Evolutionary conservation across 2,797 vertebrate genomes (phyloP), one percentile per base, ranked within the genome.

Genomic region (Ptychadena robeensis): DNA sequence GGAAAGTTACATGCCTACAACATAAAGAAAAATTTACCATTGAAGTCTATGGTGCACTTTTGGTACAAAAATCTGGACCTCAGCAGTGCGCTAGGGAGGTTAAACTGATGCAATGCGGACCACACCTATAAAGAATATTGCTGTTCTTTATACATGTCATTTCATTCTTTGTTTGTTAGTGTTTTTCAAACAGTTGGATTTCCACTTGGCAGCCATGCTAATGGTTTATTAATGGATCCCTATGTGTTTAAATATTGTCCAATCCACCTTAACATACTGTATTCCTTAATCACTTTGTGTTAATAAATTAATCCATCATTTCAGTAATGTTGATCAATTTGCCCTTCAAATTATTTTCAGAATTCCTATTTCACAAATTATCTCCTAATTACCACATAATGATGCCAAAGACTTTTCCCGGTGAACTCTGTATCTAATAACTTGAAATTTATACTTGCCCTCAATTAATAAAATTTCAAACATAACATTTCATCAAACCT

Each of bases 371-470:
- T 61, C 27, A 61, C 28, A 27, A 61, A 61, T 61, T 61, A 27
- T 61, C 59, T 61, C 11, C n/a, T 61, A 61, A 61, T 61, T 61
- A 61, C 59, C 59, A 61, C 4, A 12, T 61, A 61, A 61, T 61
- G 59, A 61, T 61, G 59, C 8, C 59, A 61, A 61, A 4, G n/a
- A 28, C 25, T 28, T 25, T 28, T 61, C 25, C 11, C 59, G 1
- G 11, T 61, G 27, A 61, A 61, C 59, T 28, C 59, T 61, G n/a
- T 25, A 61, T 61, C 27, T 61, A 61, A 27, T 25, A 61, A 61
- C 3, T 59, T 59, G 59, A 61, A 61, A 61, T 28, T 25, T 61
- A 61, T 2, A 61, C 27, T 61, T 61, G 27, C 8, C 59, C 59
- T 61, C 59, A 61, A 28, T 53, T 61, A 61, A 61, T 61, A 61